Percentiles rank a stretch among this genome's conserved stretches.
These are phyloP conservation scores for Thereva nobilitata DNA, from an alignment of 2,888 invertebrate genomes.

Conservation along the genomic window DNA sequence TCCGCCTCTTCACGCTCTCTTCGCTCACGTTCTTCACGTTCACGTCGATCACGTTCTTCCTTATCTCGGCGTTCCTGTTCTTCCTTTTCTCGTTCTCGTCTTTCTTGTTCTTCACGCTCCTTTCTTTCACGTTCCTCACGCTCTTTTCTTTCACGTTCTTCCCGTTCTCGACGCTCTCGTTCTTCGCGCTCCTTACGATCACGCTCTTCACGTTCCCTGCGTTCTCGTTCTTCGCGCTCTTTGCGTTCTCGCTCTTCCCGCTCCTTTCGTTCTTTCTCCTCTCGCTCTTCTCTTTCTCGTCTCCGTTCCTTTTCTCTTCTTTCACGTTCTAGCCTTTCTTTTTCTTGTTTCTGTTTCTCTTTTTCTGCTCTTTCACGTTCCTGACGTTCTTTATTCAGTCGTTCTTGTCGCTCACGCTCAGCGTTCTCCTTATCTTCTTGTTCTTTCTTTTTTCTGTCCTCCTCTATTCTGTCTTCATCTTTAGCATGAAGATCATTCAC, in stretches of 20 bases:
- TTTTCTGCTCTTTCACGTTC: constrained; percentile 46
- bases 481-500: constrained; percentile 44
- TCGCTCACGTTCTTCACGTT: constrained; percentile 49
- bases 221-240: constrained; percentile 48
- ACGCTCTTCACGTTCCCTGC: constrained; percentile 47
- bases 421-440: constrained; percentile 50
- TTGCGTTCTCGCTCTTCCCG: constrained; percentile 48
- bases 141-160: constrained; percentile 46
- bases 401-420: constrained; percentile 47
- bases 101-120: constrained; percentile 52
- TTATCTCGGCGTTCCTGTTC: constrained; percentile 49
- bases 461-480: constrained; percentile 48
- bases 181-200: constrained; percentile 48
- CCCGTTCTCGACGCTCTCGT: constrained; percentile 44
- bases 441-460: constrained; percentile 51
- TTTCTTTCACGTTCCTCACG: constrained; percentile 45
- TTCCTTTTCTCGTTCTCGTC: constrained; percentile 47
- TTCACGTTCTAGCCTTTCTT: constrained; percentile 48
- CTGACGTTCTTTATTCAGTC: constrained; percentile 47
- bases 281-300: constrained; percentile 51
- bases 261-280: constrained; percentile 51
- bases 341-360: constrained; percentile 43
- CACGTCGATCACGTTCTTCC: constrained; percentile 48
- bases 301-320: constrained; percentile 39
- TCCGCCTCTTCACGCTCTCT: constrained; percentile 42